phyloP scores from a whole-genome alignment of 2,888 invertebrate species.

The Dasysyrphus albostriatus region DNA sequence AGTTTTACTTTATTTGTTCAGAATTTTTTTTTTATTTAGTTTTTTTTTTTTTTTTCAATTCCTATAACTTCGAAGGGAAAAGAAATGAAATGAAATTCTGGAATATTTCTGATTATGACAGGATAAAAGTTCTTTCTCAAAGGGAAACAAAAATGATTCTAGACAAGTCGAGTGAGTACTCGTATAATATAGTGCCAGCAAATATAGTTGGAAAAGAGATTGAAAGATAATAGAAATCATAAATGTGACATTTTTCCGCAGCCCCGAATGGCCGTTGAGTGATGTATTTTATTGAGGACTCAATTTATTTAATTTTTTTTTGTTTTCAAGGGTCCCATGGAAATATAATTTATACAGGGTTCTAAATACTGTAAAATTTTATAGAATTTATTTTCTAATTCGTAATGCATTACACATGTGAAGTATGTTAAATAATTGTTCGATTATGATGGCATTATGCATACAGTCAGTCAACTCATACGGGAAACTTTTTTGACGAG shows the following conservation, averaged over 20 bases:
- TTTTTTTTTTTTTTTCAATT: conserved; percentile 44
- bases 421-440: conserved; percentile 45
- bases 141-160: conserved; percentile 2
- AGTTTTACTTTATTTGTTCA: conserved; percentile 37
- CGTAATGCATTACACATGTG: conserved; percentile 41
- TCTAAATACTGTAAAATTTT: conserved; percentile 20
- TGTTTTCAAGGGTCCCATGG: conserved; percentile 13
- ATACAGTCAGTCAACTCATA: conserved; percentile 35
- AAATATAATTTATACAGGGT: conserved; percentile 13
- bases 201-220: conserved; percentile 12
- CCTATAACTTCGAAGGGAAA: conserved; percentile 4
- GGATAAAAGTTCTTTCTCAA: conserved; percentile 55
- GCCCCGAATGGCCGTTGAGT: conserved; percentile 30
- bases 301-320: neutral
- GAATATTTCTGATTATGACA: conserved; percentile 70
- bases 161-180: conserved; percentile 17
- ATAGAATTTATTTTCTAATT: conserved; percentile 42
- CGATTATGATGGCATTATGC: conserved; percentile 49
- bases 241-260: conserved; percentile 57
- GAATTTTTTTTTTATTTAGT: too few relatives aligned
- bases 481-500: conserved; percentile 14
- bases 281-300: conserved; percentile 34
- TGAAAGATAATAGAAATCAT: conserved; percentile 56
- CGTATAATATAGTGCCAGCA: conserved; percentile 14
- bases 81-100: conserved; percentile 38